Percentiles rank a stretch among this genome's conserved stretches.
These are phyloP conservation scores for Pheosia gnoma DNA, from an alignment of 2,888 invertebrate species.

Conservation along the genomic window DNA sequence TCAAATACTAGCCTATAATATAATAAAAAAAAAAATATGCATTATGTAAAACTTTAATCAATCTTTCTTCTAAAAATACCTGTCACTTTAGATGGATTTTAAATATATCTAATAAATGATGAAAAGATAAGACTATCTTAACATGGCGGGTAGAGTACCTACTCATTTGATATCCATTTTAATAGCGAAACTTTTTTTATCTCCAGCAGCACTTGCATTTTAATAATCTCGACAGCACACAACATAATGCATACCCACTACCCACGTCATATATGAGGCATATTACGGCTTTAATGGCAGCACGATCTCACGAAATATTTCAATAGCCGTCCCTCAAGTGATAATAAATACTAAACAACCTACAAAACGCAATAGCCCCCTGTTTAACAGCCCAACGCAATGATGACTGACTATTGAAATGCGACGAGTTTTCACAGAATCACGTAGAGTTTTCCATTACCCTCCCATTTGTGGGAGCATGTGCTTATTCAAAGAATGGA, in stretches of 20 bases:
- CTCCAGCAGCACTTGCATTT: not conserved
- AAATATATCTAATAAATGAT: no score
- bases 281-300: conserved; percentile 34
- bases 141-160: not conserved
- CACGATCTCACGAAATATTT: conserved; percentile 47
- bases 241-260: not conserved
- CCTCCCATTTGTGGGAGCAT: conserved; percentile 41
- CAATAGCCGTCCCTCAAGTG: conserved; percentile 36
- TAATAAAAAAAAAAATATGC: no score
- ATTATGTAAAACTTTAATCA: no score
- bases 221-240: not conserved
- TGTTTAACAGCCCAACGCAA: conserved; percentile 10
- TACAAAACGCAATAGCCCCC: conserved; percentile 30
- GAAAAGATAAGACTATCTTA: no score
- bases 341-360: conserved; percentile 43
- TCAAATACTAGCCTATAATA: no score
- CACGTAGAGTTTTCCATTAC: conserved; percentile 61
- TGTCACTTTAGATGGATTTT: no score
- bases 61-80: no score
- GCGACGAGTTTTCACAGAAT: conserved; percentile 43
- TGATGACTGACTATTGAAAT: conserved; percentile 26
- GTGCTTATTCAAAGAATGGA: conserved; percentile 16
- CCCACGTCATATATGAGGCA: conserved; percentile 14
- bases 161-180: not conserved
- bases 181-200: not conserved